Evolutionary conservation across 2,888 invertebrate species (phyloP).

Genomic region (Sminthurides aquaticus): DNA sequence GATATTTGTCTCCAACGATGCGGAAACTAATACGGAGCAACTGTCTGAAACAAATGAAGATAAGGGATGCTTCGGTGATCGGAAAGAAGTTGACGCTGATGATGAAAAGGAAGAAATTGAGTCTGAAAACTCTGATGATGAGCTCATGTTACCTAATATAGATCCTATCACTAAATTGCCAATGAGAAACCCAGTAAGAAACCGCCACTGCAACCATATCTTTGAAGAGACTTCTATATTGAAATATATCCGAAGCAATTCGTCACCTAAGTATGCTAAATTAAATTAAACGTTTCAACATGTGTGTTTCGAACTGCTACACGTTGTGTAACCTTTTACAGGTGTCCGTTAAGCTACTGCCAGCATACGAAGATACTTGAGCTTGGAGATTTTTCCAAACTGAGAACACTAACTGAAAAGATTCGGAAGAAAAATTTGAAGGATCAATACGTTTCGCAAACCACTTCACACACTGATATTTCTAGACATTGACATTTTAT

Average conservation of each 20-base stretch:
- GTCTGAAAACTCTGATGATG: slow-evolving; percentile 30
- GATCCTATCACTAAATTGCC: slow-evolving; percentile 35
- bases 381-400: slow-evolving; percentile 22
- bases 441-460: too few relatives aligned
- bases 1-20: neutral
- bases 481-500: too few relatives aligned
- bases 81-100: too few relatives aligned
- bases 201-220: slow-evolving; percentile 37
- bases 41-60: too few relatives aligned
- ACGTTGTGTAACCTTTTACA: neutral
- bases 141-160: slow-evolving; percentile 27
- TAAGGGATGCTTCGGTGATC: too few relatives aligned
- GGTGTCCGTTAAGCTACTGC: slow-evolving; percentile 35
- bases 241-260: slow-evolving; percentile 26
- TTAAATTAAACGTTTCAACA: neutral
- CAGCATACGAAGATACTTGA: slow-evolving; percentile 24
- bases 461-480: too few relatives aligned
- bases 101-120: too few relatives aligned
- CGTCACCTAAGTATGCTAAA: slow-evolving; percentile 12
- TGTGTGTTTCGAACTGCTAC: neutral
- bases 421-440: slow-evolving; percentile 14
- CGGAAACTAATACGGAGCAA: neutral
- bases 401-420: slow-evolving; percentile 25
- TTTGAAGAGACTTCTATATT: slow-evolving; percentile 34
- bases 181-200: slow-evolving; percentile 27